Evolutionary conservation across 2,797 vertebrate species (phyloP), one percentile per base, ranked within the genome.

Genomic region (Pseudochirops corinnae): DNA sequence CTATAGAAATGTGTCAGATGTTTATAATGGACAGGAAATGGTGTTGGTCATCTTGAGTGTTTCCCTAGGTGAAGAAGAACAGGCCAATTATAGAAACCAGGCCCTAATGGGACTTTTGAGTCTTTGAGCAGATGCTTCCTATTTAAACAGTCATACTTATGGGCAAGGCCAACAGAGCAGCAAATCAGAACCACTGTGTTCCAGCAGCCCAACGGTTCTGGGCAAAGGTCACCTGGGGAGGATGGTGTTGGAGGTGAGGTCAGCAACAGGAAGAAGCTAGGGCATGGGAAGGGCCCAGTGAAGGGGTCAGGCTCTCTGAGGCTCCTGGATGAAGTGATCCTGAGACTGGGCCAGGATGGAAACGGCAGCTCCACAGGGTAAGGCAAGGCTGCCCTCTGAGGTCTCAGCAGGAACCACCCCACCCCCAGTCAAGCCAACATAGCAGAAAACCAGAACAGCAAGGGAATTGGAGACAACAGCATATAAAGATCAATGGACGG

Each of bases 41-140:
- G 52, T 11, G 50, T 33, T 33, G 2, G 0, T 55, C 91, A 46
- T 58, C 55, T 29, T 46, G 39, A 24, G 26, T 39, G 33, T 90
- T 92, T 91, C 56, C 94, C 50, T 55, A 13, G 74, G 46, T 24
- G 52, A 46, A 55, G 60, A 90, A 13, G 92, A 67, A 53, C 93
- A 24, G 26, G 53, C 58, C 53, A 33, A 53, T 74, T 82, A 58
- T 33, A 67, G 62, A 50, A 57, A 58, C 57, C 21, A 55, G 56
- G 24, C 29, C 55, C 91, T 31, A 13, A 55, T n/a, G 55, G n/a
- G 18, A 55, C 46, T 55, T 56, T 39, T 87, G 52, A 87, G 16
- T 28, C 90, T 5, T 57, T 56, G 14, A 57, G 53, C 95, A 93
- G 95, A 92, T 55, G 90, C 67, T 93, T 93, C 95, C 95, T 93